These are phyloP conservation scores for Antrozous pallidus DNA, from an alignment of 2,797 vertebrate species.

Conservation along the genomic window DNA sequence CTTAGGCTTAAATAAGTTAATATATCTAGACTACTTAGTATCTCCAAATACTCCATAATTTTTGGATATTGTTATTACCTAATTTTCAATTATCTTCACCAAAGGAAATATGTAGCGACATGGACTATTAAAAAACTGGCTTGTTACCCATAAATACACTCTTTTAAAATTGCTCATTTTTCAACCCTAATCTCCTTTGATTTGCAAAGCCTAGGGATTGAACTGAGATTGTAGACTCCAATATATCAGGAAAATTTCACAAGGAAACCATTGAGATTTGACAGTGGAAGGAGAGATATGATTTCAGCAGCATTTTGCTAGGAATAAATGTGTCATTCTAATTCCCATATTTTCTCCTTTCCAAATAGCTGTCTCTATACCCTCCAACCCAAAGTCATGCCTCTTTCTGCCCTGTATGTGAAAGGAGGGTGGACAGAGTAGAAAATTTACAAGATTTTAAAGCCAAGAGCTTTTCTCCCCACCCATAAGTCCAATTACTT, in stretches of 20 bases:
- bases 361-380: neutral
- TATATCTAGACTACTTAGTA: neutral
- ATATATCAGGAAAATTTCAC: neutral
- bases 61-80: neutral
- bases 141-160: neutral
- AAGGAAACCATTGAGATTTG: neutral
- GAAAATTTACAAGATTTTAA: neutral
- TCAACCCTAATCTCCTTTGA: neutral
- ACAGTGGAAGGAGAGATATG: neutral
- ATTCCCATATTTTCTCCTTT: neutral
- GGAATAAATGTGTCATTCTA: neutral
- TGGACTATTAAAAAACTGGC: neutral
- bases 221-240: neutral
- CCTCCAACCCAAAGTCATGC: neutral
- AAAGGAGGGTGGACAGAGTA: neutral
- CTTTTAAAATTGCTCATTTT: constrained; percentile 15
- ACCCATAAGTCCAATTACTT: neutral
- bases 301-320: neutral
- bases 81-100: constrained; percentile 20
- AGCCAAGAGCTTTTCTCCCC: neutral
- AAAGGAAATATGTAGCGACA: neutral
- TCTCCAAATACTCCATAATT: neutral
- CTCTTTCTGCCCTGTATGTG: neutral
- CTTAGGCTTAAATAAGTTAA: neutral
- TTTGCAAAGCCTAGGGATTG: neutral